These are phyloP conservation scores for Rhinogobius similis DNA, from an alignment of 2,113 vertebrate species.

Conservation along the genomic window DNA sequence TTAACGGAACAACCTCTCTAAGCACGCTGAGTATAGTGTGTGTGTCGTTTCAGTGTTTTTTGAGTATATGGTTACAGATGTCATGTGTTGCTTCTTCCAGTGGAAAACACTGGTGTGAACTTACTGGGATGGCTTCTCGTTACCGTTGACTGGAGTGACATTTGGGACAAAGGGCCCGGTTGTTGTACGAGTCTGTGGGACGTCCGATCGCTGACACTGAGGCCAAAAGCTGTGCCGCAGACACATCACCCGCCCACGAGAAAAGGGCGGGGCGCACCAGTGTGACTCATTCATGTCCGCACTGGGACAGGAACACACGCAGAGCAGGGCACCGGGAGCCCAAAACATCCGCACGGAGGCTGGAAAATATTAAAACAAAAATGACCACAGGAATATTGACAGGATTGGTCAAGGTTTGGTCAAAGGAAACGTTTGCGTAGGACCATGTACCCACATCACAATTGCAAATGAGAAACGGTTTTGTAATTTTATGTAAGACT, in stretches of 20 bases:
- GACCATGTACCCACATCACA: background rate
- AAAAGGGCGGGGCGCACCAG: slow-evolving; percentile 74
- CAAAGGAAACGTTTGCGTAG: background rate
- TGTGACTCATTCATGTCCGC: slow-evolving; percentile 75
- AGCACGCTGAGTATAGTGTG: no score
- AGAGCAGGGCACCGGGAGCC: slow-evolving; percentile 21
- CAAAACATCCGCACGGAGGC: slow-evolving; percentile 15
- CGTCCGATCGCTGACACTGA: slow-evolving; percentile 72
- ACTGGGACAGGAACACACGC: slow-evolving; percentile 33
- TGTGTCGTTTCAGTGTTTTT: no score
- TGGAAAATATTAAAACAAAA: slow-evolving; percentile 26
- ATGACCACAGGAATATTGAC: background rate
- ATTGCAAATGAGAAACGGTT: background rate
- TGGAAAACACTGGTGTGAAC: slow-evolving; percentile 23
- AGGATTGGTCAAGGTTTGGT: background rate
- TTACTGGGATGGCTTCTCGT: slow-evolving; percentile 41
- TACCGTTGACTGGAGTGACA: slow-evolving; percentile 69
- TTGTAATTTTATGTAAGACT: background rate
- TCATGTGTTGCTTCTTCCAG: background rate
- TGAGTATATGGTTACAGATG: no score
- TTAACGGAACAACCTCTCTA: no score
- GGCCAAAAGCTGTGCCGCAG: slow-evolving; percentile 63
- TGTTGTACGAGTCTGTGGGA: slow-evolving; percentile 70
- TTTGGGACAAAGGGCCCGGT: slow-evolving; percentile 80
- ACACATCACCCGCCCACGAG: slow-evolving; percentile 76